These are phyloP conservation scores for Semaprochilodus insignis DNA, from an alignment of 2,797 vertebrate genomes.

Conservation along the genomic window DNA sequence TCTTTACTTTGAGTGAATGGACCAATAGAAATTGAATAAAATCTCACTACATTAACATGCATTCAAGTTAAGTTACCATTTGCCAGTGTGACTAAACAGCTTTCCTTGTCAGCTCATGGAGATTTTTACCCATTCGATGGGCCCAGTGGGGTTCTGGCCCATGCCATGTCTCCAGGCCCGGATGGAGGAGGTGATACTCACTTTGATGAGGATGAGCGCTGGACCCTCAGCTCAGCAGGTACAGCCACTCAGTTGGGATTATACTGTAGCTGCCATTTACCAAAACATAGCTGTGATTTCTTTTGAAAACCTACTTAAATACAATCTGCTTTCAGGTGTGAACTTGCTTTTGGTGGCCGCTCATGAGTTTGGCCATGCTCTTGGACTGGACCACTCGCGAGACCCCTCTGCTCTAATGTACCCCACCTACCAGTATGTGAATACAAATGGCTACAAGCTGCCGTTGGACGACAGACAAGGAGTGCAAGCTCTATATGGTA, in stretches of 20 bases:
- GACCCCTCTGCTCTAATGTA: conserved; percentile 88
- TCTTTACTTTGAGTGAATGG: too few relatives aligned
- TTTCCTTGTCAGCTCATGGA: conserved; percentile 77
- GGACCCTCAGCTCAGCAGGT: conserved; percentile 79
- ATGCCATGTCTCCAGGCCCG: conserved; percentile 80
- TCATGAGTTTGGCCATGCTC: conserved; percentile 90
- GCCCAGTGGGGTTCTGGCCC: conserved; percentile 76
- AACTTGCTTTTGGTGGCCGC: conserved; percentile 92
- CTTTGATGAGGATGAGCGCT: conserved; percentile 88
- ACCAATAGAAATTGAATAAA: too few relatives aligned
- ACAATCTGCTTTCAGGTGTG: conserved; percentile 72
- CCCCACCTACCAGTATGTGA: conserved; percentile 86
- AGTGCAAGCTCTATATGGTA: conserved; percentile 90
- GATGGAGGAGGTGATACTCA: conserved; percentile 85
- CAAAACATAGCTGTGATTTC: background rate
- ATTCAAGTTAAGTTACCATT: background rate
- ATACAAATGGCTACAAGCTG: conserved; percentile 80
- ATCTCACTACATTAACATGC: too few relatives aligned
- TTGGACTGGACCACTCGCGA: conserved; percentile 88
- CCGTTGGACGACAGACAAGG: conserved; percentile 82
- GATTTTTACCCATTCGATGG: conserved; percentile 86
- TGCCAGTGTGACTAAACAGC: background rate
- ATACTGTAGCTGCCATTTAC: background rate
- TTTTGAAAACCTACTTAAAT: background rate
- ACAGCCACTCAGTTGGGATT: conserved; percentile 18